phyloP scores from a whole-genome alignment of 2,888 invertebrate genomes.

The Standfussiana lucernea region DNA sequence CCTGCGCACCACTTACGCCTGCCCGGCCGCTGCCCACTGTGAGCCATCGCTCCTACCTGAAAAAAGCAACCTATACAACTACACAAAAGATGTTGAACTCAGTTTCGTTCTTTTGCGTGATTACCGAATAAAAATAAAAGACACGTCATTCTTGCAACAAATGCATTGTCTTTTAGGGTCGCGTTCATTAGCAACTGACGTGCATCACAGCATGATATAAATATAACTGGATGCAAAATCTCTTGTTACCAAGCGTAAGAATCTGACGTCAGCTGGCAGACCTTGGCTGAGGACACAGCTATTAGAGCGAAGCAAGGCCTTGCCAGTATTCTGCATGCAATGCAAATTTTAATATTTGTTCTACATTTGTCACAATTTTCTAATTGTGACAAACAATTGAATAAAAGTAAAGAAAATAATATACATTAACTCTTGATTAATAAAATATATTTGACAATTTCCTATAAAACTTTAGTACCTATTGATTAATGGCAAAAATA shows the following conservation, averaged over 20 bases:
- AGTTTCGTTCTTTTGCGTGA: slow-evolving; percentile 8
- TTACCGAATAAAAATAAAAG: slow-evolving; percentile 14
- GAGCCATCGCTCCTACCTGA: slow-evolving; percentile 69
- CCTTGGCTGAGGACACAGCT: slow-evolving; percentile 88
- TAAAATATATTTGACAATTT: not conserved
- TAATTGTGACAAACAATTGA: too few species aligned
- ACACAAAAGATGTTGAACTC: slow-evolving; percentile 33
- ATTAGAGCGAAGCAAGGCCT: slow-evolving; percentile 87
- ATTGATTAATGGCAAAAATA: not conserved
- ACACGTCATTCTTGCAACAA: slow-evolving; percentile 14
- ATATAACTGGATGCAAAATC: slow-evolving; percentile 78
- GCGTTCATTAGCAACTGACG: slow-evolving; percentile 68
- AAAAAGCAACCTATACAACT: slow-evolving; percentile 62
- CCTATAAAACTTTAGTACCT: slow-evolving; percentile 4
- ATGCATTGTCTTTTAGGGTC: slow-evolving; percentile 49
- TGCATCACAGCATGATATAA: slow-evolving; percentile 61
- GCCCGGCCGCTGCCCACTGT: slow-evolving; percentile 75
- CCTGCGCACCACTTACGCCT: slow-evolving; percentile 83
- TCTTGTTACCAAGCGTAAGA: slow-evolving; percentile 84
- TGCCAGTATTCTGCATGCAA: slow-evolving; percentile 83
- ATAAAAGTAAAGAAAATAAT: not conserved
- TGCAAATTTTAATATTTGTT: slow-evolving; percentile 70
- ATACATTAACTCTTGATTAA: not conserved
- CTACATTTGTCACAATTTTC: slow-evolving; percentile 59
- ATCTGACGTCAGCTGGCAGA: slow-evolving; percentile 85